A percentile compares a stretch with the other conserved stretches of the same genome.
Conservation (phyloP, 2,113 vertebrate genomes). For the Dryoscopus gambensis region DNA sequence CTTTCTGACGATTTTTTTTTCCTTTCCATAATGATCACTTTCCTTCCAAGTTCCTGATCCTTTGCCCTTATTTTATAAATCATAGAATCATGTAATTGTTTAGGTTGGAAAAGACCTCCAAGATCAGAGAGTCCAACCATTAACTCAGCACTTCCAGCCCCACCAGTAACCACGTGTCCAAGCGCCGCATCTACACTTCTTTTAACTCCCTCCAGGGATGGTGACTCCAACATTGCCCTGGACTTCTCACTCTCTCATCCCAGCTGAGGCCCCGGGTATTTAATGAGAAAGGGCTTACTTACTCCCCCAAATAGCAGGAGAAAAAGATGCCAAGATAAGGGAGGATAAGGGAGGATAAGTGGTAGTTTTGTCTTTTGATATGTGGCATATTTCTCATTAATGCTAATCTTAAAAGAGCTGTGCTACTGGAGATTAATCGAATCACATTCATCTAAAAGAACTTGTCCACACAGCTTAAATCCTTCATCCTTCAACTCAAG, state of each 20-base stretch:
- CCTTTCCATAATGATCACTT: slow-evolving; percentile 18
- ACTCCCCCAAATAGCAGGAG: not conserved
- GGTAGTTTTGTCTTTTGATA: slow-evolving; percentile 17
- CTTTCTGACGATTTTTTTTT: not conserved
- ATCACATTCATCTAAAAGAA: not conserved
- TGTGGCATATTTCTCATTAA: not conserved
- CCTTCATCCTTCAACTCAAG: not conserved
- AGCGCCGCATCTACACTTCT: not conserved
- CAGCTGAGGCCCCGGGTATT: not conserved
- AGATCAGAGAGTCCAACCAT: not conserved
- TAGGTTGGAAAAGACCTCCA: not conserved
- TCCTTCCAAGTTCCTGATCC: slow-evolving; percentile 30
- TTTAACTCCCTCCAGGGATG: not conserved
- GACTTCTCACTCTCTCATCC: not conserved
- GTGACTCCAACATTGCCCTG: not conserved
- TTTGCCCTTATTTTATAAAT: slow-evolving; percentile 19
- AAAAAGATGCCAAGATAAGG: not conserved
- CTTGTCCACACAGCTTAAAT: not conserved
- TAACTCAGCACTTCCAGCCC: not conserved
- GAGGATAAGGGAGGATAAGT: not conserved
- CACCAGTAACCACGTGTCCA: not conserved
- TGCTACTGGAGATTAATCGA: not conserved
- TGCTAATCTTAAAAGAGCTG: not conserved
- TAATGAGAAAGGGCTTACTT: not conserved
- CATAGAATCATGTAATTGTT: not conserved